Evolutionary conservation across 2,113 vertebrate species (phyloP).

Genomic region (Scalopus aquaticus): DNA sequence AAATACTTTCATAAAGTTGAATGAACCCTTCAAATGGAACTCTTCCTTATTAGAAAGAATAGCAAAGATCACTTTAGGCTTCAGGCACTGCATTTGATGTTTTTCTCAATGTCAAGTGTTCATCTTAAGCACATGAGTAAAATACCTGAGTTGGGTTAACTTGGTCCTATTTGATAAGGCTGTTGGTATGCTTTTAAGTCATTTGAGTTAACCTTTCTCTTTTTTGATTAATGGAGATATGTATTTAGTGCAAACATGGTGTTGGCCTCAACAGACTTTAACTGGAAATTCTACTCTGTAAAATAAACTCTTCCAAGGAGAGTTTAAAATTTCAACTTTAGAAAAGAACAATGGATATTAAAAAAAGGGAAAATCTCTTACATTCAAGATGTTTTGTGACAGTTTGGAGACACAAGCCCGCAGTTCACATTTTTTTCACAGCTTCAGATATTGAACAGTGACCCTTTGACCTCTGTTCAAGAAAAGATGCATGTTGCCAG

Average conservation of each 20-base stretch:
- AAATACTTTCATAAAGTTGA: slow-evolving; percentile 31
- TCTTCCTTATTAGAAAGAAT: not conserved
- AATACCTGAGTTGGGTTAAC: not conserved
- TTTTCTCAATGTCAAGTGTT: not conserved
- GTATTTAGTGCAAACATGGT: not conserved
- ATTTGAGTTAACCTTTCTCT: not conserved
- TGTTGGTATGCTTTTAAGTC: not conserved
- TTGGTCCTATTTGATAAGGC: not conserved
- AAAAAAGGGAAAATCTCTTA: not conserved
- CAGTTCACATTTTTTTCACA: not conserved
- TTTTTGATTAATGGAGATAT: not conserved
- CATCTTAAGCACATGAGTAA: slow-evolving; percentile 34
- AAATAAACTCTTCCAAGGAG: not conserved
- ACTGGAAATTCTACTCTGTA: slow-evolving; percentile 35
- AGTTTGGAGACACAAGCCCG: not conserved
- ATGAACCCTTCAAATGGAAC: not conserved
- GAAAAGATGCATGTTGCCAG: slow-evolving; percentile 3
- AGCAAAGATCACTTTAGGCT: not conserved
- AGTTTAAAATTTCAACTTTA: slow-evolving; percentile 46
- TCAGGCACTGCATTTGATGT: not conserved
- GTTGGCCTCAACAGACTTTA: not conserved
- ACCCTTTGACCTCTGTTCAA: slow-evolving; percentile 55
- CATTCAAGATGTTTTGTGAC: not conserved
- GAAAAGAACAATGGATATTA: not conserved
- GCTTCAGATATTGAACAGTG: not conserved